Conservation (phyloP, 2,797 vertebrate species). For the Gymnopithys bicolor region DNA sequence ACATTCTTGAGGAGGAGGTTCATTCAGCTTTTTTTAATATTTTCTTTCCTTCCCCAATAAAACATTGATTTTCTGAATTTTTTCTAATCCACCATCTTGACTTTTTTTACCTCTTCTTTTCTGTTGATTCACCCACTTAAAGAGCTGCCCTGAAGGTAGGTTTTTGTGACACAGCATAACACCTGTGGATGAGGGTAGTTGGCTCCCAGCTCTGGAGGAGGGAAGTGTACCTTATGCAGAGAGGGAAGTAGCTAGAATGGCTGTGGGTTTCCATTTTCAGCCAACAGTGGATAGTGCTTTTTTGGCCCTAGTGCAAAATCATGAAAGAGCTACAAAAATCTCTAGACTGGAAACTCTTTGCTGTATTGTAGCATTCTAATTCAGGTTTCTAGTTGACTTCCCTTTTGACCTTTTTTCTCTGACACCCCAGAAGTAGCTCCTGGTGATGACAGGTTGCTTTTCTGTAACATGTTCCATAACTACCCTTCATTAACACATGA, state of each 20-base stretch:
- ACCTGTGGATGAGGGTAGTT: neutral
- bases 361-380: neutral
- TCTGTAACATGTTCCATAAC: neutral
- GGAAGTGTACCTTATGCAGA: neutral
- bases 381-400: neutral
- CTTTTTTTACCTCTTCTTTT: neutral
- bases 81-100: neutral
- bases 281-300: neutral
- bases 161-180: neutral
- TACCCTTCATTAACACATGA: neutral
- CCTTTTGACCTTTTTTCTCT: neutral
- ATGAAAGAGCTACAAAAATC: neutral
- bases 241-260: neutral
- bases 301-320: neutral
- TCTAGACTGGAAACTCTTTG: neutral
- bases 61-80: constrained; percentile 10
- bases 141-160: neutral
- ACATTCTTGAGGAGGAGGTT: neutral
- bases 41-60: constrained; percentile 4
- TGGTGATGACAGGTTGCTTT: neutral
- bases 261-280: neutral
- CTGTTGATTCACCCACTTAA: neutral
- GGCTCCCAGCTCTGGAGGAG: neutral
- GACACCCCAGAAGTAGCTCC: neutral
- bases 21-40: neutral